phyloP scores from a whole-genome alignment of 2,797 vertebrate species.

The Dipus sagitta region DNA sequence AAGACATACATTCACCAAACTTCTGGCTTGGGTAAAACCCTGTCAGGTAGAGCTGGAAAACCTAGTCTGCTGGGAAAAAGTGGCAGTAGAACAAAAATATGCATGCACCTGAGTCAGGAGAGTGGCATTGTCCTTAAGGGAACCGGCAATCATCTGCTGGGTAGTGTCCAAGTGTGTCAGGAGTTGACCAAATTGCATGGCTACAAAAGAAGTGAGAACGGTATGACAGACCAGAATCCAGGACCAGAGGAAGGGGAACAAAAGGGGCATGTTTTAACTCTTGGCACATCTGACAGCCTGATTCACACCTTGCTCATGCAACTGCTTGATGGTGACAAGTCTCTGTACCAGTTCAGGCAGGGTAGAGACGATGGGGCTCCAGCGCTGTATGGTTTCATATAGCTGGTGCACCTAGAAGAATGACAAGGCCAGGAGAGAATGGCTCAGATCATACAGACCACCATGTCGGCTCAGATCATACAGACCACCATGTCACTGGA shows the following conservation, averaged over 20 bases:
- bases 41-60: neutral
- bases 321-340: conserved; percentile 93
- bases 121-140: conserved; percentile 93
- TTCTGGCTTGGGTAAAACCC: neutral
- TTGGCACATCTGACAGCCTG: neutral
- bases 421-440: neutral
- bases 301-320: conserved; percentile 95
- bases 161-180: conserved; percentile 96
- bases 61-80: neutral
- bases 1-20: neutral
- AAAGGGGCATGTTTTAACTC: neutral
- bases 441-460: neutral
- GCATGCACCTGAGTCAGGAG: conserved; percentile 92
- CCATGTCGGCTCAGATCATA: neutral
- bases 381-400: conserved; percentile 95
- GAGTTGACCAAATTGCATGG: conserved; percentile 97
- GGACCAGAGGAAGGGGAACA: neutral
- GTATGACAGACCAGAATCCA: neutral
- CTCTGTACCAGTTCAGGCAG: conserved; percentile 95
- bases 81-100: neutral
- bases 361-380: conserved; percentile 93
- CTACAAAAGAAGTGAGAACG: conserved; percentile 82
- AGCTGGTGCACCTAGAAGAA: conserved; percentile 92
- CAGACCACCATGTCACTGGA: no score
- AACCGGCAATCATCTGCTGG: conserved; percentile 95